A percentile compares a stretch with the other conserved stretches of the same genome.
These are phyloP conservation scores for Callipepla californica DNA, from an alignment of 2,113 vertebrate species.

Conservation along the genomic window DNA sequence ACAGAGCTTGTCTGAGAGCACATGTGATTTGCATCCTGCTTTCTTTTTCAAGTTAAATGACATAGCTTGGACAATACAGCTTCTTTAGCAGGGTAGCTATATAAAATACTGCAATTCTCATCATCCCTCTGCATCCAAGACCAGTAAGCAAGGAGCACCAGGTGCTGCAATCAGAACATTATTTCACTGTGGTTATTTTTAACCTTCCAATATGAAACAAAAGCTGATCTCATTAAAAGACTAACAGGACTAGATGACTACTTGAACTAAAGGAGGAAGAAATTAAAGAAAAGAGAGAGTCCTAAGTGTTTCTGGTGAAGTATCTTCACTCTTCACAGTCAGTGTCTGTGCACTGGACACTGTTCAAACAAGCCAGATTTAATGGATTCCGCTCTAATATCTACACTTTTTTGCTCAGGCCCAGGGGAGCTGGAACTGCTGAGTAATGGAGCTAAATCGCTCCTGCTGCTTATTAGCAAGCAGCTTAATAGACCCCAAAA, in stretches of 20 bases:
- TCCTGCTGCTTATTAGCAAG: not conserved
- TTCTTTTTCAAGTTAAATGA: not conserved
- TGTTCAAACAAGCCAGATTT: not conserved
- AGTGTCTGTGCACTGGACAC: not conserved
- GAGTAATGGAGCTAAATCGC: not conserved
- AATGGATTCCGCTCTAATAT: not conserved
- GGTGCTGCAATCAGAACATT: not conserved
- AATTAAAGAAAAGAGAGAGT: not conserved
- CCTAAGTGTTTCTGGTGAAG: not conserved
- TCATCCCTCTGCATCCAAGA: not conserved
- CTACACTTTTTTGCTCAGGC: not conserved
- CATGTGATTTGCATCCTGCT: not conserved
- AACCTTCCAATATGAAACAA: conserved; percentile 11
- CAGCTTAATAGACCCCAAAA: conserved; percentile 4
- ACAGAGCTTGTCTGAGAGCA: not conserved
- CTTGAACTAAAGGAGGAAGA: conserved; percentile 17
- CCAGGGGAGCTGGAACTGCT: not conserved
- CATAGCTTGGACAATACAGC: not conserved
- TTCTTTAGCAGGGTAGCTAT: not conserved
- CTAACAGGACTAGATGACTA: not conserved
- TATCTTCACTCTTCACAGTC: rapidly evolving
- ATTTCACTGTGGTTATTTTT: conserved; percentile 1
- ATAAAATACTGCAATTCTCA: not conserved
- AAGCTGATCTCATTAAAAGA: not conserved
- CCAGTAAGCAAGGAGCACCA: not conserved